These are phyloP conservation scores for Microcebus lehilahytsara DNA, from an alignment of 2,113 vertebrate genomes.

Conservation along the genomic window DNA sequence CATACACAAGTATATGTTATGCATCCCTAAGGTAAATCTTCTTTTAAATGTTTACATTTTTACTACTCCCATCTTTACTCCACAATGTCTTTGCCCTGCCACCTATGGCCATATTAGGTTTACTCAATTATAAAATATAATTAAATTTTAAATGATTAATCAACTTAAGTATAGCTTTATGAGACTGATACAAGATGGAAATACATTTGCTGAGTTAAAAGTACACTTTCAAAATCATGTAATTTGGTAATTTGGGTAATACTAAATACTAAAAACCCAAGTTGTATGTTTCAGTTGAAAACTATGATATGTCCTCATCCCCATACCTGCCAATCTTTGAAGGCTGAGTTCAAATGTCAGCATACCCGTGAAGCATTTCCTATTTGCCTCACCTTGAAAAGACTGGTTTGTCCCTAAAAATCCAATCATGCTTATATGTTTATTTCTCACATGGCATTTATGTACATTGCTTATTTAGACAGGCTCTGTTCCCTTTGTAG, in stretches of 20 bases:
- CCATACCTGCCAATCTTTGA: not conserved
- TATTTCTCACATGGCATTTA: not conserved
- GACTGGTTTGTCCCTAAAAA: not conserved
- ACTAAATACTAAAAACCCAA: not conserved
- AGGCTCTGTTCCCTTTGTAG: not conserved
- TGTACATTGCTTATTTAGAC: not conserved
- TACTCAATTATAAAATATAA: conserved; percentile 12
- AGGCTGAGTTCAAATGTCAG: not conserved
- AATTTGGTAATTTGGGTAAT: not conserved
- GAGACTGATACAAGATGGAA: not conserved
- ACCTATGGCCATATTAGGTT: not conserved
- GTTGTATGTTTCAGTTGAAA: not conserved
- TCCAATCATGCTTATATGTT: not conserved
- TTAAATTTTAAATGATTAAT: not conserved
- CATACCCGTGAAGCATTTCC: not conserved
- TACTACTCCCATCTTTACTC: not conserved
- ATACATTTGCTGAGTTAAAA: not conserved
- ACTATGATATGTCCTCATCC: not conserved
- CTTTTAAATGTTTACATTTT: not conserved
- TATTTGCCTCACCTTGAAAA: not conserved
- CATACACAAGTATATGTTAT: not conserved
- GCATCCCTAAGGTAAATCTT: not conserved
- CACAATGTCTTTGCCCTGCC: not conserved
- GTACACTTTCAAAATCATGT: not conserved
- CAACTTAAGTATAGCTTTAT: not conserved